A percentile compares a stretch with the other conserved stretches of the same genome.
These are phyloP conservation scores for Xerus rutilus DNA, from an alignment of 2,797 vertebrate species.

Conservation along the genomic window DNA sequence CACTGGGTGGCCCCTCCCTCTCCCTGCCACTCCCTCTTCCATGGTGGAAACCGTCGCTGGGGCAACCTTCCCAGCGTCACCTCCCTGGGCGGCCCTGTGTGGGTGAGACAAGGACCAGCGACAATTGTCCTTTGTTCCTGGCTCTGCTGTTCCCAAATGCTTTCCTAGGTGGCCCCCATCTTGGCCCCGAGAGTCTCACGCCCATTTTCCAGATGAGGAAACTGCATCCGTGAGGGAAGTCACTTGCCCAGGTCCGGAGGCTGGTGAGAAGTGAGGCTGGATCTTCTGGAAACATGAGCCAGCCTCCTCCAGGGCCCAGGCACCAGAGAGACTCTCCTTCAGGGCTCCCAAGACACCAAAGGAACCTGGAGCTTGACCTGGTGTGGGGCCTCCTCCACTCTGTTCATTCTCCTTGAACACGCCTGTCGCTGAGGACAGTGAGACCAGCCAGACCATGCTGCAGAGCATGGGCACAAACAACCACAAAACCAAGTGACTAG, in stretches of 20 bases:
- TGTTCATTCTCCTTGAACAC: background rate
- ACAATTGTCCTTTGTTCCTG: slow-evolving; percentile 59
- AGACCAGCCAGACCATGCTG: fast-evolving
- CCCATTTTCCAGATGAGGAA: slow-evolving; percentile 46
- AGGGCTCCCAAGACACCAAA: background rate
- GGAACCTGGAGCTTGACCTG: background rate
- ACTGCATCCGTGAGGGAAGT: background rate
- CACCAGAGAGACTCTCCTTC: background rate
- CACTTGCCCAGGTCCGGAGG: background rate
- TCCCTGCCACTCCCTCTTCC: background rate
- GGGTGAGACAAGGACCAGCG: background rate
- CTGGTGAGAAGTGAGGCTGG: background rate
- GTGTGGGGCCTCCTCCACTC: too few relatives aligned
- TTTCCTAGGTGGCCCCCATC: background rate
- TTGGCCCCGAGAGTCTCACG: fast-evolving
- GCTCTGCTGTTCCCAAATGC: background rate
- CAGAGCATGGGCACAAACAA: background rate
- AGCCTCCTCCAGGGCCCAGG: too few relatives aligned
- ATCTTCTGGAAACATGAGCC: background rate
- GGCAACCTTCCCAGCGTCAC: slow-evolving; percentile 3
- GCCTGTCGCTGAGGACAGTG: background rate
- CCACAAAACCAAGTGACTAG: background rate
- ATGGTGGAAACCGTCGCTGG: background rate
- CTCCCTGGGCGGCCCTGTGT: background rate
- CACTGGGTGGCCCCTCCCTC: background rate